Base-by-base conservation (phyloP, 2,113 vertebrate species). In the Ammodytes dubius region DNA sequence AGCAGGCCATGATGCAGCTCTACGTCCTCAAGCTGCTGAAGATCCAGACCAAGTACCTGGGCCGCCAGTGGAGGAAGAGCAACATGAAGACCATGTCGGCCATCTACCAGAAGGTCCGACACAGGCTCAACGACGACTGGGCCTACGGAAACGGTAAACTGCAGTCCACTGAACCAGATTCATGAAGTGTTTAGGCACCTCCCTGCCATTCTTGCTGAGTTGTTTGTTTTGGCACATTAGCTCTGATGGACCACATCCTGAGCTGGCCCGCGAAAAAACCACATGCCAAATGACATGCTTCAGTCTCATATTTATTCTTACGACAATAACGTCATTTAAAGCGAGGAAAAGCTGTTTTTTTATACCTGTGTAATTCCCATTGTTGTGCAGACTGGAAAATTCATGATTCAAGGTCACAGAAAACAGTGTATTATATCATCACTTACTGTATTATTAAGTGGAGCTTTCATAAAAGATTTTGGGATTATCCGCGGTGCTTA, bases 61-160 rank as follows among this genome's bases (percentile, higher is more conserved):
- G 98, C 4, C 93, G 98, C 9, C 98, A 99, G 93, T 99, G 98
- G 98, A 96, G 98, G 86, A 99, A 99, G 85, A 99, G 98, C 95
- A 99, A 99, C 95, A 99, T 99, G 98, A 99, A 99, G 88, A 99
- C 98, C 35, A 99, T 99, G 98, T 99, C 98, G 0, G 98, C 98
- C 42, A 99, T 99, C 70, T 99, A 99, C 93, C 98, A 99, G 94
- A 99, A 99, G 87, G 98, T 99, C 39, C 96, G 98, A 43, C 98
- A 99, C 79, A 95, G 98, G 7, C 97, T 99, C 64, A 99, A 99
- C 0, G 98, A 99, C 0, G 98, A 99, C 95, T 99, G 98, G 98
- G 98, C 98, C 0, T 99, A 99, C 0, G 98, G 98, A 76, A 99
- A 99, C 0, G 98, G 98, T 99, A 93, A 94, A 95, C 95, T 9